Conservation (phyloP, 2,888 invertebrate genomes). For the Sarcophaga caerulescens region DNA sequence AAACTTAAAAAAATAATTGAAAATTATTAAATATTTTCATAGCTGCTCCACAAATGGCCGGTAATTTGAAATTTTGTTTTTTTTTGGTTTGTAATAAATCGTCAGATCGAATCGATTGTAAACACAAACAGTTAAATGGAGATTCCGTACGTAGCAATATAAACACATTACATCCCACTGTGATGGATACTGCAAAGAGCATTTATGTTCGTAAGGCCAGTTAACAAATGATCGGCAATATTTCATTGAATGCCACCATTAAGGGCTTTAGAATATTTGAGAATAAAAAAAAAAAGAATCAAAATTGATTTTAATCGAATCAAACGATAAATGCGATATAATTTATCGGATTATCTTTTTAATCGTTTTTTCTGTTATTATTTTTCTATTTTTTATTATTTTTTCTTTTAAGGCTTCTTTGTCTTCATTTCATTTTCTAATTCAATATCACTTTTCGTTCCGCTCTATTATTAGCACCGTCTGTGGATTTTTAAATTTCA, state of each 20-base stretch:
- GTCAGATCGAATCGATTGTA: no score
- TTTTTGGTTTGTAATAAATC: no score
- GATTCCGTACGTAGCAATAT: not conserved
- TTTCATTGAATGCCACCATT: not conserved
- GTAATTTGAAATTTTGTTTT: not conserved
- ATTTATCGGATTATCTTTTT: conserved; percentile 42
- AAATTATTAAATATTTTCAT: no score
- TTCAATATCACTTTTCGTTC: not conserved
- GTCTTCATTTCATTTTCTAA: not conserved
- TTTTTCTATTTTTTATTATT: not conserved
- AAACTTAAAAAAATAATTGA: no score
- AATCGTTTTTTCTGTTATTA: conserved; percentile 13
- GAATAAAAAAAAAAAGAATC: not conserved
- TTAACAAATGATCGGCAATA: not conserved
- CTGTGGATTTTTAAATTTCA: conserved; percentile 24
- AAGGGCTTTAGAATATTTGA: not conserved
- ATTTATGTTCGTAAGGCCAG: not conserved
- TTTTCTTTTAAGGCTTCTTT: not conserved
- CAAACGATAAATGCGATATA: not conserved
- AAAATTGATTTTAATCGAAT: conserved; percentile 27
- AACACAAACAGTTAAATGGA: not conserved
- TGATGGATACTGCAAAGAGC: not conserved
- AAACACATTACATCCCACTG: conserved; percentile 8
- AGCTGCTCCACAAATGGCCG: no score
- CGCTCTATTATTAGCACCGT: not conserved